Evolutionary conservation across 2,797 vertebrate species (phyloP), one percentile per base, ranked within the genome.

Genomic region (Adrianichthys oophorus): DNA sequence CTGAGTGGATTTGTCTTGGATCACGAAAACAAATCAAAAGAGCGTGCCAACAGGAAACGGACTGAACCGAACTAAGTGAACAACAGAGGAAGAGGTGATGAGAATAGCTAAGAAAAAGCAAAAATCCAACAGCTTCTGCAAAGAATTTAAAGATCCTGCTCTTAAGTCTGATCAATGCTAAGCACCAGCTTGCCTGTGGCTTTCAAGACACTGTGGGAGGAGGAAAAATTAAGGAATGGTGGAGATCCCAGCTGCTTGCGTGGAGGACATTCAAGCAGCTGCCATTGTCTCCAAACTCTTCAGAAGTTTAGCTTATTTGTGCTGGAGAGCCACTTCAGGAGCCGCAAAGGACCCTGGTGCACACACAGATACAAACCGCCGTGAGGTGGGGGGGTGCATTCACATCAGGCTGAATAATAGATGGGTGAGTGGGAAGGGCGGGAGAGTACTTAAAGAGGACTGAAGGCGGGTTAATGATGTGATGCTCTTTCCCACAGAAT

Each of bases 271-370:
- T 13, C 21, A 0, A 59, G 47, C 70, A 18, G 2, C 21, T 8
- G 59, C 68, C n/a, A 66, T 80, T 86, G 84, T 82, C 66, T 56
- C 49, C 29, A 18, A 17, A 57, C 50, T 72, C 80, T 66, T 89
- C 84, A 86, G 83, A 90, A 85, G 71, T 68, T 19, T 44, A 40
- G 61, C 63, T 46, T 62, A 77, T 83, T 80, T 78, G 70, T 74
- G 72, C 58, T 59, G 15, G 37, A 82, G 66, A 74, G 82, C 67
- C 79, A 75, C 84, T 85, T 76, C 57, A 81, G 76, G 64, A 71
- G 60, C 65, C 68, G 85, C 68, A 88, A 77, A 86, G 77, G 78
- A 82, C 42, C 40, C 26, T 2, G 8, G 32, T 15, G 52, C 43
- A 59, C 16, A 62, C 48, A 53, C 41, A 37, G 15, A 58, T 41